Base-by-base conservation (phyloP, 2,888 invertebrate genomes). In the Anaspis maculata region DNA sequence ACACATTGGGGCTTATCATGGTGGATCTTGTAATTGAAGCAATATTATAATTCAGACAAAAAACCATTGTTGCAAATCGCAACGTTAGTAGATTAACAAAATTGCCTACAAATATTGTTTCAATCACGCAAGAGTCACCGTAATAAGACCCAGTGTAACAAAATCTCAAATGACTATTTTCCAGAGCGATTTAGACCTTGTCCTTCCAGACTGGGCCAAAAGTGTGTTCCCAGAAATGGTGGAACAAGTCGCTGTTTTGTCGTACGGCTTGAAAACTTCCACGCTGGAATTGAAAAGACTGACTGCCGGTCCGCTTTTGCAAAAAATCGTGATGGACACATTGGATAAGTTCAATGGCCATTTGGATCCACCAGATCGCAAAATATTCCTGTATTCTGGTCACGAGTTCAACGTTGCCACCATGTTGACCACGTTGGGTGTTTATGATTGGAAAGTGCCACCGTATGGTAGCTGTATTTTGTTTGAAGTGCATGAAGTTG, bases 341-440 rank as follows among this genome's bases (percentile, higher is more conserved):
- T 12, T 12, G 16, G 13, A 10, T 27, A 30, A 15, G 12, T 22
- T 2, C 9, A 15, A 35, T 26, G 28, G 25, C 13, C 40, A 51
- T 7, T 29, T 35, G 21, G n/a, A n/a, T n/a, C 42, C 48, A 7
- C 25, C 37, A 22, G 41, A 43, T 7, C 16, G 42, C 16, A 56
- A 53, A 36, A 36, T 58, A 5, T 45, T 48, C 28, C 35, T 59
- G 9, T 71, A 67, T 47, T 64, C 70, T 6, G 70, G 65, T 2
- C 76, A 76, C 49, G 75, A 76, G 45, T 64, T 67, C 1, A 74
- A 72, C 11, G 51, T 76, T 3, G 64, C 68, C 1, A 56, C 67
- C 9, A 30, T 73, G 9, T 53, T 73, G 10, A 50, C 52, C 7
- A 60, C 68, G 15, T 54, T 75, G 5, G 57, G 57, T 2, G 56